Percentiles rank a stretch among this genome's conserved stretches.
phyloP scores from a whole-genome alignment of 2,113 vertebrate genomes.

The Leptosomus discolor region DNA sequence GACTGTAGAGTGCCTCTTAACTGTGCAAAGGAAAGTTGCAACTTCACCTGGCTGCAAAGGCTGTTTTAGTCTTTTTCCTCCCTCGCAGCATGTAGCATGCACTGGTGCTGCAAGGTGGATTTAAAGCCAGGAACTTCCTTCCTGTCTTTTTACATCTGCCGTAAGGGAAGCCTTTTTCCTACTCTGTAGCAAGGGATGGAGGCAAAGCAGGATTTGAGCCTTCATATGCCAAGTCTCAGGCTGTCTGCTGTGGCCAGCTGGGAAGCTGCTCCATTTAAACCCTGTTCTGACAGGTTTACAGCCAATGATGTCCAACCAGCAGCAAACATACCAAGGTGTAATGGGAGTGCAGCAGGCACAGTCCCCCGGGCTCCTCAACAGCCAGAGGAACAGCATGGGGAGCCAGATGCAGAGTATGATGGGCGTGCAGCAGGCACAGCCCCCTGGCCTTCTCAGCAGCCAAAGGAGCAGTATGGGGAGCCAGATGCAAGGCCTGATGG shows the following conservation, averaged over 20 bases:
- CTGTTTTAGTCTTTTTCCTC: neutral
- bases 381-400: slow-evolving; percentile 86
- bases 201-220: neutral
- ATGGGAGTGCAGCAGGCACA: slow-evolving; percentile 94
- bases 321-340: slow-evolving; percentile 90
- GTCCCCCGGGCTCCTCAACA: slow-evolving; percentile 86
- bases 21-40: neutral
- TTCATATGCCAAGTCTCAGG: neutral
- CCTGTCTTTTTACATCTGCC: neutral
- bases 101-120: neutral
- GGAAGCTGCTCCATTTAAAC: neutral
- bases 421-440: slow-evolving; percentile 92
- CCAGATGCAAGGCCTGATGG: slow-evolving; percentile 97
- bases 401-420: slow-evolving; percentile 93
- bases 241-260: neutral
- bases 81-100: neutral
- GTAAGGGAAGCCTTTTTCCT: neutral
- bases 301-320: slow-evolving; percentile 94
- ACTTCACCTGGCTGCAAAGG: neutral
- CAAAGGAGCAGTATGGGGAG: slow-evolving; percentile 86
- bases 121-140: neutral
- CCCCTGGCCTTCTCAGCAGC: slow-evolving; percentile 84
- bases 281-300: slow-evolving; percentile 82
- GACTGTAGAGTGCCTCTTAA: neutral
- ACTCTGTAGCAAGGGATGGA: neutral